Evolutionary conservation across 23 tunicate genomes (phyloP).

Genomic region (Pegea sp.): DNA sequence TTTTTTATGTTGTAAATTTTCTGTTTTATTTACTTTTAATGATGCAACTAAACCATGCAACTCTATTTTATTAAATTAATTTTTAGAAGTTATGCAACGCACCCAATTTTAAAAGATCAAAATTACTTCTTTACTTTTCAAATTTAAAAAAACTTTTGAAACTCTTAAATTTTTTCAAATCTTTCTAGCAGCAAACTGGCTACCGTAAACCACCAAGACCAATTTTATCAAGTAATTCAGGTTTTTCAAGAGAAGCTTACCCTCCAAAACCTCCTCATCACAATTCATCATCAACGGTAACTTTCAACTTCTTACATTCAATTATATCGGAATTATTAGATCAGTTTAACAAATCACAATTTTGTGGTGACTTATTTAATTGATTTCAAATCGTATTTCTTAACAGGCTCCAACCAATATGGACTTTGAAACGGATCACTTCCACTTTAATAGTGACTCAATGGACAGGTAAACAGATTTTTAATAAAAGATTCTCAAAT

Average conservation of each 20-base stretch:
- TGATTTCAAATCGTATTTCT: neutral
- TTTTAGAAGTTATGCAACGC: no score
- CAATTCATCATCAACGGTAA: neutral
- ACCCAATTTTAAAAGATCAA: no score
- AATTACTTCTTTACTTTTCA: no score
- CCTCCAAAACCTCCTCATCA: constrained; percentile 1
- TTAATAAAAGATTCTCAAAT: neutral
- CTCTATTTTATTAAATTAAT: no score
- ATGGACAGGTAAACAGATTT: neutral
- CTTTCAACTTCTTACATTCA: neutral
- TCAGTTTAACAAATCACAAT: no score
- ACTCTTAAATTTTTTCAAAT: no score
- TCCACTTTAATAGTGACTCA: neutral
- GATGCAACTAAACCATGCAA: no score
- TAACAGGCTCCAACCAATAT: neutral
- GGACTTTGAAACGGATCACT: neutral
- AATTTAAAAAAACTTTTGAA: no score
- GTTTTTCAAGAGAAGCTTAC: neutral
- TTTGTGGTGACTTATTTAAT: no score
- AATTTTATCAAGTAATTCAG: no score
- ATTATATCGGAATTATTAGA: neutral
- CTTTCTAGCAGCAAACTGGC: neutral
- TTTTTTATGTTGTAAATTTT: no score
- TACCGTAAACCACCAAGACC: neutral
- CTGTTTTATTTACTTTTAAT: no score